Evolutionary conservation across 2,113 vertebrate genomes (phyloP), one percentile per base, ranked within the genome.

Genomic region (Excalfactoria chinensis): DNA sequence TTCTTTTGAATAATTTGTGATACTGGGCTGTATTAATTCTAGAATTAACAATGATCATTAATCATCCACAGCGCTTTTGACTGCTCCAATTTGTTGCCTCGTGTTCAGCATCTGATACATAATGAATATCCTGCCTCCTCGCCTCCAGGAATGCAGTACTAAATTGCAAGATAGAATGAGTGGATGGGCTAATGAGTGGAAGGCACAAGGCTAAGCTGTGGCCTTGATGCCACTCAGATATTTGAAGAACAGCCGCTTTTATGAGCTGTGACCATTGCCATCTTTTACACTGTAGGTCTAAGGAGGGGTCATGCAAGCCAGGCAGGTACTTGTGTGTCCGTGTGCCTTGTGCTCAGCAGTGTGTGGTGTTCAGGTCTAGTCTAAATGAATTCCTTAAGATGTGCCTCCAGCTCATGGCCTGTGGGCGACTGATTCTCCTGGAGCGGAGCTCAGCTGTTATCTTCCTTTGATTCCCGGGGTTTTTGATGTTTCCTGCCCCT

Each of bases 301-400:
- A 67, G 30, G 3, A 28, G 16, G 70, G 32, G 22, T 26, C 17
- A n/a, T 23, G 5, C 2, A 48, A 26, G 13, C 22, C 11, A 11
- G 30, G 72, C 67, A 81, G 51, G 32, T 7, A 2, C 58, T 40
- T 44, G 10, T 9, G 62, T 3, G 66, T 16, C 34, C 37, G 1
- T 0, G 0, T 41, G 21, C 5, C 3, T 49, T 51, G 3, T 1
- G 3, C 19, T 44, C 68, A 73, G 73, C 28, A 32, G 13, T 0
- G 5, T 56, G 13, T 13, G 23, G 48, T 14, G 43, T 15, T 32
- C 40, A 51, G 34, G 37, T 76, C 49, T 9, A 15, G 30, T 15
- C 7, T 23, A 16, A 59, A n/a, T 34, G 41, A 14, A 32, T 91
- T 72, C 48, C 48, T 43, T 62, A 35, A 51, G 19, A 28, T 0